phyloP scores from a whole-genome alignment of 2,113 vertebrate genomes.

The Zosterops pallidus region DNA sequence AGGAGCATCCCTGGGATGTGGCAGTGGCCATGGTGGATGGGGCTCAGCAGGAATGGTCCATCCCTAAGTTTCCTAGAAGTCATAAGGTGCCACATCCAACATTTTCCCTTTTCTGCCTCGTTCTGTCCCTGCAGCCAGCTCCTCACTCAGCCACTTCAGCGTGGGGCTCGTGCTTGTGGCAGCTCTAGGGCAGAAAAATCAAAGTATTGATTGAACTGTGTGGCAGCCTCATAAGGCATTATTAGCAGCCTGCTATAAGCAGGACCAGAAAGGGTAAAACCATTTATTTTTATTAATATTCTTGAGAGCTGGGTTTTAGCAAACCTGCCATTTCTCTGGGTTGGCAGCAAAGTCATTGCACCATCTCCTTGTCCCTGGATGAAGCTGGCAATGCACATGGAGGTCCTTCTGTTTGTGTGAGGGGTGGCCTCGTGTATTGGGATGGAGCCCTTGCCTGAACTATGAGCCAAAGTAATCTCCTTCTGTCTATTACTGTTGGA shows the following conservation, averaged over 20 bases:
- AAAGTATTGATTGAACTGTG: slow-evolving; percentile 63
- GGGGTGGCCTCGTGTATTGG: neutral
- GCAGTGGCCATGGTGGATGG: neutral
- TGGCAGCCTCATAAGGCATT: slow-evolving; percentile 24
- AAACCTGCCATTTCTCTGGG: neutral
- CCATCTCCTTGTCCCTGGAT: neutral
- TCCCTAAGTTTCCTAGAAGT: neutral
- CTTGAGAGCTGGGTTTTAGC: neutral
- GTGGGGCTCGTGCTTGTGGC: neutral
- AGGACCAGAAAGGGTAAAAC: slow-evolving; percentile 11
- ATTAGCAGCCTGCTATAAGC: slow-evolving; percentile 18
- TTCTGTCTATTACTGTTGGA: neutral
- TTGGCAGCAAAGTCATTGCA: neutral
- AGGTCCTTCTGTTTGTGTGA: neutral
- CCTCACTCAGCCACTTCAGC: neutral
- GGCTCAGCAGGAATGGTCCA: neutral
- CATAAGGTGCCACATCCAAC: fast-evolving
- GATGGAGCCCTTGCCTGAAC: slow-evolving; percentile 1
- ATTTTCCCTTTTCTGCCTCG: fast-evolving
- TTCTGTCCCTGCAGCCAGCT: neutral
- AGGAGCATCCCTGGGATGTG: neutral
- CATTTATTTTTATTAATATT: slow-evolving; percentile 29
- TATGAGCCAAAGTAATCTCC: neutral
- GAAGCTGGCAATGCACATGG: neutral
- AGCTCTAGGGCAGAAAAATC: slow-evolving; percentile 66